These are phyloP conservation scores for Lampris incognitus DNA, from an alignment of 2,113 vertebrate genomes.

Conservation along the genomic window DNA sequence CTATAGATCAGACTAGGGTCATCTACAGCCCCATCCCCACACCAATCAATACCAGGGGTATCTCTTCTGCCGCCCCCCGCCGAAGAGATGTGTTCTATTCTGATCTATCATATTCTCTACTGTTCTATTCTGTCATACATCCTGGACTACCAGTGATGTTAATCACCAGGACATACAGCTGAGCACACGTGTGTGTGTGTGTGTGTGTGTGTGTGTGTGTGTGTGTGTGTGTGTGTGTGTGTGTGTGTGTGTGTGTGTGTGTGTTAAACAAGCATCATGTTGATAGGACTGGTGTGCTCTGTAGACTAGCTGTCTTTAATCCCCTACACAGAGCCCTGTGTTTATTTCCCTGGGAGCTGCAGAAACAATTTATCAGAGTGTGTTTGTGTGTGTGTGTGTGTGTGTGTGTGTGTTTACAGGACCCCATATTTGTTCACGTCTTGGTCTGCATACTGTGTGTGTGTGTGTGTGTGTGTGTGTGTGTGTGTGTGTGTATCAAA, in stretches of 20 bases:
- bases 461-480: not conserved
- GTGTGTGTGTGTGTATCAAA: not conserved
- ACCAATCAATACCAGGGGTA: slow-evolving; percentile 28
- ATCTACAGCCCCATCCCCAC: slow-evolving; percentile 10
- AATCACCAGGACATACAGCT: slow-evolving; percentile 38
- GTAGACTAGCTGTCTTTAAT: slow-evolving; percentile 44
- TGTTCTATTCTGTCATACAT: not conserved
- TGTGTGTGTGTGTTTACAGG: not conserved
- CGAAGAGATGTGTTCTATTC: not conserved
- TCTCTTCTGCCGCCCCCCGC: not conserved
- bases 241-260: slow-evolving; percentile 23
- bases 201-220: slow-evolving; percentile 24
- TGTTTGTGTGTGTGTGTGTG: slow-evolving; percentile 27
- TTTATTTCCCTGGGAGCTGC: slow-evolving; percentile 26
- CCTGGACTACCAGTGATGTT: slow-evolving; percentile 12
- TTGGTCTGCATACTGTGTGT: not conserved
- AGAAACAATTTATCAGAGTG: slow-evolving; percentile 14
- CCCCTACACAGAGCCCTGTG: slow-evolving; percentile 22
- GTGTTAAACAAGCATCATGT: slow-evolving; percentile 36
- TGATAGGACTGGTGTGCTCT: slow-evolving; percentile 30
- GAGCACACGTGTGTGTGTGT: slow-evolving; percentile 17
- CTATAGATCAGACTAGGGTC: slow-evolving; percentile 1
- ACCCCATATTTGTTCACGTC: slow-evolving; percentile 20
- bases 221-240: slow-evolving; percentile 31
- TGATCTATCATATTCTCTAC: slow-evolving; percentile 1